These are phyloP conservation scores for Mesaphorura yosii DNA, from an alignment of 1,140 invertebrate genomes.

Conservation along the genomic window DNA sequence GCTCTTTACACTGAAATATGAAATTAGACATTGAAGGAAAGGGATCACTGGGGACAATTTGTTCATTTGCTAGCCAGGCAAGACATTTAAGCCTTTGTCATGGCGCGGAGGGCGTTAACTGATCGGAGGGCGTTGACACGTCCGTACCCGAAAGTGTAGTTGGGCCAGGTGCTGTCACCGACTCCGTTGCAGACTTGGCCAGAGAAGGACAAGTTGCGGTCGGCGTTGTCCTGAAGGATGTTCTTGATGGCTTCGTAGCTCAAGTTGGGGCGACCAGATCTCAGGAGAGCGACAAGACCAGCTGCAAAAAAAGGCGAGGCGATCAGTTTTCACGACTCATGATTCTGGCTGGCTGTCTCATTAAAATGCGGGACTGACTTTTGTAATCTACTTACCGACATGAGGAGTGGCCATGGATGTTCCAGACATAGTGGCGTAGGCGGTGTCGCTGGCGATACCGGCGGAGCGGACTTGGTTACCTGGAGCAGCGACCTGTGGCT, in stretches of 20 bases:
- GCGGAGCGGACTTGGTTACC: constrained; percentile 1
- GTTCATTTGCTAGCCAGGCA: too few relatives aligned
- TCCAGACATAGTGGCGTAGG: constrained; percentile 2
- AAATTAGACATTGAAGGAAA: too few relatives aligned
- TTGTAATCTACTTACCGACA: constrained; percentile 8
- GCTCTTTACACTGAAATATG: too few relatives aligned
- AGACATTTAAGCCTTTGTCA: too few relatives aligned
- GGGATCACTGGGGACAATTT: too few relatives aligned
- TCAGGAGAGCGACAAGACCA: too few relatives aligned
- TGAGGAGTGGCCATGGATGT: constrained; percentile 17
- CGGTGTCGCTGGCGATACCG: neutral
- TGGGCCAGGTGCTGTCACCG: neutral
- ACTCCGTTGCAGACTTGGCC: neutral
- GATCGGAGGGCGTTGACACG: neutral
- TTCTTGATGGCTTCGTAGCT: neutral
- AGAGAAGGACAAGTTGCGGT: neutral
- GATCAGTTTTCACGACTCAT: too few relatives aligned
- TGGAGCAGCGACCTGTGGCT: constrained; percentile 13
- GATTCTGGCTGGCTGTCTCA: too few relatives aligned
- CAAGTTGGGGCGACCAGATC: too few relatives aligned
- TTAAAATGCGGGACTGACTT: neutral
- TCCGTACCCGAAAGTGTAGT: neutral
- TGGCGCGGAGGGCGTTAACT: too few relatives aligned
- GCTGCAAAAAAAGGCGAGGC: too few relatives aligned
- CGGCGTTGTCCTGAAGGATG: neutral